These are phyloP conservation scores for Aleiodes alternator DNA, from an alignment of 2,888 invertebrate genomes.

Conservation along the genomic window DNA sequence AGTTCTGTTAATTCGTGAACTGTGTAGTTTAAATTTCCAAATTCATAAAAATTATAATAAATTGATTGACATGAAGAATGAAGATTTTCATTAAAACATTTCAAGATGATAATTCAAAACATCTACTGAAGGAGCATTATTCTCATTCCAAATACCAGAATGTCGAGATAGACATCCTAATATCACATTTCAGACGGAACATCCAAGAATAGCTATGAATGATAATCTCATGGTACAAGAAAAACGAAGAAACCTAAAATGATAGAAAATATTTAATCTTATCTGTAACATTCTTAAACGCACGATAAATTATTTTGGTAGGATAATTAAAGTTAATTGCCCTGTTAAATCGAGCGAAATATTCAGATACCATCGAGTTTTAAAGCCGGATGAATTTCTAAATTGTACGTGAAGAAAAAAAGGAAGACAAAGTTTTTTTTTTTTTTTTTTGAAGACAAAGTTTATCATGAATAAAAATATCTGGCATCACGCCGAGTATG, in stretches of 20 bases:
- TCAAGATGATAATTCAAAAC: not conserved
- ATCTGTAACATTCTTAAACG: conserved; percentile 16
- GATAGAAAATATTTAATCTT: conserved; percentile 14
- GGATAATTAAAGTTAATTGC: conserved; percentile 23
- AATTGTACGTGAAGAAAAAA: not conserved
- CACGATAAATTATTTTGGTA: conserved; percentile 28
- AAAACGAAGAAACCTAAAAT: not conserved
- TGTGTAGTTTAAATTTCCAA: too few species aligned
- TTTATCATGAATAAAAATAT: not conserved
- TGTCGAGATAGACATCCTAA: not conserved
- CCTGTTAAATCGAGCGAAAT: conserved; percentile 26
- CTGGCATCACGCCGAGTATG: conserved; percentile 16
- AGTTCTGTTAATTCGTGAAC: too few species aligned
- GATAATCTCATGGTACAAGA: too few species aligned
- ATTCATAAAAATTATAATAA: too few species aligned
- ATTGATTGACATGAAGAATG: too few species aligned
- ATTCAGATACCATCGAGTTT: conserved; percentile 15
- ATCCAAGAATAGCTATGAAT: not conserved
- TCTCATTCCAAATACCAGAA: not conserved
- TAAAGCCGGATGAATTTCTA: not conserved
- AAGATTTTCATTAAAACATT: too few species aligned
- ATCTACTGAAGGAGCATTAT: not conserved
- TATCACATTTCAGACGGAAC: not conserved
- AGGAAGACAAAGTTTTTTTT: not conserved
- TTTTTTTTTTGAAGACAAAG: too few species aligned